These are phyloP conservation scores for Prosapia bicincta DNA, from an alignment of 2,888 invertebrate genomes.

Conservation along the genomic window DNA sequence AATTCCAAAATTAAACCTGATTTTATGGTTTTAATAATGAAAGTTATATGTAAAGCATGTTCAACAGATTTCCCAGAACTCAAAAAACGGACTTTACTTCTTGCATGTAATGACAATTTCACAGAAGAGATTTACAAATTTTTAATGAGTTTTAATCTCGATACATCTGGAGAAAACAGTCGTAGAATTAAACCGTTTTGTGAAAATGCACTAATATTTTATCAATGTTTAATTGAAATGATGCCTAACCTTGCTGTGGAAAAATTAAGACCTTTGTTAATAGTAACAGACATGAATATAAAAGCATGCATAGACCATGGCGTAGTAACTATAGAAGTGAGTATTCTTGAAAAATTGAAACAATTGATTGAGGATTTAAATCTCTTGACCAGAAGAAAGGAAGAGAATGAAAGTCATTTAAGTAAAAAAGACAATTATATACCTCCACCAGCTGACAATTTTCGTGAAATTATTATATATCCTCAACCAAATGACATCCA, in stretches of 20 bases:
- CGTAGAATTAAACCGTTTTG: conserved; percentile 3
- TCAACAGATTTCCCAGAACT: background rate
- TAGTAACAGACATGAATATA: background rate
- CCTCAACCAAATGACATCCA: conserved; percentile 50
- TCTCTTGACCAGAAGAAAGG: background rate
- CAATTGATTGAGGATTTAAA: background rate
- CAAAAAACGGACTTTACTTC: background rate
- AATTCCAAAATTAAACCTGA: background rate
- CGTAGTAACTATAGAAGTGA: background rate
- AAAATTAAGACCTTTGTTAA: background rate
- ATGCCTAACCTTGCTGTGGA: conserved; percentile 12
- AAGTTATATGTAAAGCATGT: background rate
- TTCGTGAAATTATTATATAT: conserved; percentile 54
- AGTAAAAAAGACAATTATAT: conserved; percentile 6
- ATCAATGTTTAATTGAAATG: conserved; percentile 8
- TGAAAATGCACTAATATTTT: conserved; percentile 4
- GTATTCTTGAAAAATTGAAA: background rate
- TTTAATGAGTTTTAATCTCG: background rate
- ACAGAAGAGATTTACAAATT: background rate
- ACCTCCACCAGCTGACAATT: conserved; percentile 48
- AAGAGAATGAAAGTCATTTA: background rate
- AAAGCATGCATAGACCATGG: background rate
- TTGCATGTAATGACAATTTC: background rate
- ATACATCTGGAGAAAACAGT: background rate
- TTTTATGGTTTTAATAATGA: background rate